A percentile compares a stretch with the other conserved stretches of the same genome.
Evolutionary conservation across 2,888 invertebrate species (phyloP).

Genomic region (Hoplodrina blanda): DNA sequence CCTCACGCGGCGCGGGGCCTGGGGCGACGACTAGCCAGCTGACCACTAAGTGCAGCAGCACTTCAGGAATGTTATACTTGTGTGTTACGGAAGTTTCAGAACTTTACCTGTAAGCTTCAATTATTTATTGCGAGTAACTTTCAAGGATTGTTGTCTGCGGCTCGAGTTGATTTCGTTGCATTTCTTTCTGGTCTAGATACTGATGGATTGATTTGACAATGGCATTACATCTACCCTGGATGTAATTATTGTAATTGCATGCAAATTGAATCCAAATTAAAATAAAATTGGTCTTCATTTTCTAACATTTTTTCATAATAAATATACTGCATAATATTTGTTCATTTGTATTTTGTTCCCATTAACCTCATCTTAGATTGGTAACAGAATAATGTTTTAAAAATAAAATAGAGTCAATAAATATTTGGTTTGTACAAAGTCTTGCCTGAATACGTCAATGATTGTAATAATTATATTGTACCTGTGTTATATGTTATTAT

Average conservation of each 20-base stretch:
- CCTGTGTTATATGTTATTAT: slow-evolving; percentile 61
- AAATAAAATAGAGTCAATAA: slow-evolving; percentile 38
- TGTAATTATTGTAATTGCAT: slow-evolving; percentile 40
- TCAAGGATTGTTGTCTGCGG: slow-evolving; percentile 48
- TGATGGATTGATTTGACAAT: slow-evolving; percentile 38
- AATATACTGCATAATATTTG: slow-evolving; percentile 69
- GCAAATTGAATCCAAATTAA: slow-evolving; percentile 39
- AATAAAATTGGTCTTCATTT: slow-evolving; percentile 40
- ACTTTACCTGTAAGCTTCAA: slow-evolving; percentile 53
- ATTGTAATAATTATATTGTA: slow-evolving; percentile 62
- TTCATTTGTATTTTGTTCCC: slow-evolving; percentile 49
- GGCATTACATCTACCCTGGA: slow-evolving; percentile 23
- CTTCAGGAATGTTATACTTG: slow-evolving; percentile 44
- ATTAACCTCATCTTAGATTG: slow-evolving; percentile 43
- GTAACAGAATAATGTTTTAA: slow-evolving; percentile 6
- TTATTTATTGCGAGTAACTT: slow-evolving; percentile 64
- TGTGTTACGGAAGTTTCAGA: slow-evolving; percentile 46
- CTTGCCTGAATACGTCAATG: slow-evolving; percentile 62
- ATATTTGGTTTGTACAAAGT: slow-evolving; percentile 52
- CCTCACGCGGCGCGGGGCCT: slow-evolving; percentile 75
- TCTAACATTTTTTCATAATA: slow-evolving; percentile 65
- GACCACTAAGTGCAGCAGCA: slow-evolving; percentile 38
- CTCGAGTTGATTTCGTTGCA: slow-evolving; percentile 47
- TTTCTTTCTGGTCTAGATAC: slow-evolving; percentile 49
- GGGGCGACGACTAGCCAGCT: slow-evolving; percentile 71